Conservation (phyloP, 2,797 vertebrate genomes). For the Labroides dimidiatus region DNA sequence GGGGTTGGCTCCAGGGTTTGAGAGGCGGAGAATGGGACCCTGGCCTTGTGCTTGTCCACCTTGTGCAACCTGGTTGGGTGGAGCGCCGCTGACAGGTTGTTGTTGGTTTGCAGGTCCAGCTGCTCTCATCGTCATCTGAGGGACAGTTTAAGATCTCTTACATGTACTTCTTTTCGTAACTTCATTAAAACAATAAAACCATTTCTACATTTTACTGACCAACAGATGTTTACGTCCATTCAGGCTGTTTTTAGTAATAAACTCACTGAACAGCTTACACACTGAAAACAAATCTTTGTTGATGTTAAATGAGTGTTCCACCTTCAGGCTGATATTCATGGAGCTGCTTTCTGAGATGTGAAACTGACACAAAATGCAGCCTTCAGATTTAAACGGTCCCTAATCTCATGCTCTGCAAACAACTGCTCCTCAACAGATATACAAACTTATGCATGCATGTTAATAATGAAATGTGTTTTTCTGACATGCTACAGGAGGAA, state of each 20-base stretch:
- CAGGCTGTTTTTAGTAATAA: no score
- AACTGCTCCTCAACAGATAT: not conserved
- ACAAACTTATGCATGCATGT: conserved; percentile 44
- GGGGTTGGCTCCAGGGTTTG: conserved; percentile 94
- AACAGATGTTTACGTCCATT: not conserved
- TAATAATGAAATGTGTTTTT: not conserved
- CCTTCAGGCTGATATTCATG: not conserved
- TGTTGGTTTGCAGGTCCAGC: conserved; percentile 81
- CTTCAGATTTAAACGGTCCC: not conserved
- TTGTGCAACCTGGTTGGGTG: conserved; percentile 86
- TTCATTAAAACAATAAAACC: not conserved
- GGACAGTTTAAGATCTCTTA: conserved; percentile 27
- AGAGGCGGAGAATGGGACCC: conserved; percentile 87
- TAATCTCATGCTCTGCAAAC: conserved; percentile 27
- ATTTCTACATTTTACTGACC: not conserved
- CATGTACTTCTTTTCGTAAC: not conserved
- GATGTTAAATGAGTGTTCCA: not conserved
- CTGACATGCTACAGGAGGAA: conserved; percentile 27
- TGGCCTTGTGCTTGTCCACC: conserved; percentile 82
- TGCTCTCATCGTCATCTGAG: conserved; percentile 85
- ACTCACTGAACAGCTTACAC: no score
- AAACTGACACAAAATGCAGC: not conserved
- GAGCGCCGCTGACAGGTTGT: conserved; percentile 75
- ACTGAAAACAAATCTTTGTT: not conserved
- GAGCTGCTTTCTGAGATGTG: not conserved